Conservation (phyloP, 2,797 vertebrate genomes). For the Cygnus olor region DNA sequence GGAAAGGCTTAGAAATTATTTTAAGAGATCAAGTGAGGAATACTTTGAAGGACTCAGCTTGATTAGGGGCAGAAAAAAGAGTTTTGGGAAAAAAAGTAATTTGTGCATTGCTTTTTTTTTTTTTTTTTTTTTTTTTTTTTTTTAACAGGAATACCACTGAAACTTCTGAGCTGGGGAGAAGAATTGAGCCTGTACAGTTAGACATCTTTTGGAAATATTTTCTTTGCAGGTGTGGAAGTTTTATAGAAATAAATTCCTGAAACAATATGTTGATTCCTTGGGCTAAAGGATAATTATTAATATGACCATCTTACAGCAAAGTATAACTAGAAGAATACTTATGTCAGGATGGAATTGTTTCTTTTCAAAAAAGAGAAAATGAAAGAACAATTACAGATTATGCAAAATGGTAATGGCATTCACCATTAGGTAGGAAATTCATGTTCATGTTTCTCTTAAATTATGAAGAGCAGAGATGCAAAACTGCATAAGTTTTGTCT, state of each 20-base stretch:
- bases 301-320: background rate
- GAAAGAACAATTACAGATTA: background rate
- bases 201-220: constrained; percentile 52
- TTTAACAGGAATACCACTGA: constrained; percentile 42
- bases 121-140: background rate
- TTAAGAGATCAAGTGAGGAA: constrained; percentile 70
- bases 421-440: background rate
- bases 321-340: background rate
- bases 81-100: constrained; percentile 40
- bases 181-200: constrained; percentile 44
- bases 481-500: background rate
- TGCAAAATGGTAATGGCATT: background rate
- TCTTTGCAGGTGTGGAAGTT: background rate
- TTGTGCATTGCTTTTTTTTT: constrained; percentile 14
- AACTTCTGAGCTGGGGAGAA: constrained; percentile 36
- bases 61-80: constrained; percentile 65
- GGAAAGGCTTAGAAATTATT: constrained; percentile 70
- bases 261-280: background rate
- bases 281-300: constrained; percentile 2
- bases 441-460: accelerated
- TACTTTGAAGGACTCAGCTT: constrained; percentile 73
- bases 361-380: background rate
- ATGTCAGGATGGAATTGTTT: background rate
- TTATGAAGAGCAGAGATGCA: background rate
- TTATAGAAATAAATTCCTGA: constrained; percentile 40